Conservation (phyloP, 2,113 vertebrate species). For the Python bivittatus region DNA sequence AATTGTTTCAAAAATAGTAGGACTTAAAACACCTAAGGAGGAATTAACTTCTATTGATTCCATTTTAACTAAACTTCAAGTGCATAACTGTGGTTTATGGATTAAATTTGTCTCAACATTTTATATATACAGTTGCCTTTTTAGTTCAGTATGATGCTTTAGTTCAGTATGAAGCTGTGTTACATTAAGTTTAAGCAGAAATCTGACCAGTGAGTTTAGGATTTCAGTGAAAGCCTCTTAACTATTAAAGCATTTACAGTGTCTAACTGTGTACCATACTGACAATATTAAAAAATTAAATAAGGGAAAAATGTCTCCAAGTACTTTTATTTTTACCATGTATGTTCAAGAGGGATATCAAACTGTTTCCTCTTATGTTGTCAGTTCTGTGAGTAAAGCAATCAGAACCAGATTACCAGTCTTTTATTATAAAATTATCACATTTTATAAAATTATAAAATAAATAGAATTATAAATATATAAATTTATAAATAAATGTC, state of each 20-base stretch:
- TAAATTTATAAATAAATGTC: neutral
- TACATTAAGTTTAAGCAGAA: neutral
- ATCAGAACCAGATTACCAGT: neutral
- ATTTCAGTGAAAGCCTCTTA: neutral
- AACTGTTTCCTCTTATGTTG: neutral
- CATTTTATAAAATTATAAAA: neutral
- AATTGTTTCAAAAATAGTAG: neutral
- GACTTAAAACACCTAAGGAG: neutral
- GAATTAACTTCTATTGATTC: neutral
- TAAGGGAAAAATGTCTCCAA: neutral
- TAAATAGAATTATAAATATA: neutral
- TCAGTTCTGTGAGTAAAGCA: neutral
- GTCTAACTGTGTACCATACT: neutral
- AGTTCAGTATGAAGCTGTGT: neutral
- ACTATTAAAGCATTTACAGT: neutral
- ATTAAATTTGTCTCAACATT: neutral
- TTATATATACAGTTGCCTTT: neutral
- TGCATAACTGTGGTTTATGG: neutral
- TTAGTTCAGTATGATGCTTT: neutral
- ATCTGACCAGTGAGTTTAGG: neutral
- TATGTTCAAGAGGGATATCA: neutral
- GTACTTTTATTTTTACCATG: neutral
- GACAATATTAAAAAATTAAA: neutral
- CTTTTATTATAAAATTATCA: neutral
- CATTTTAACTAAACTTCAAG: neutral